Base-by-base conservation (phyloP, 2,797 vertebrate species). In the Myotis myotis region DNA sequence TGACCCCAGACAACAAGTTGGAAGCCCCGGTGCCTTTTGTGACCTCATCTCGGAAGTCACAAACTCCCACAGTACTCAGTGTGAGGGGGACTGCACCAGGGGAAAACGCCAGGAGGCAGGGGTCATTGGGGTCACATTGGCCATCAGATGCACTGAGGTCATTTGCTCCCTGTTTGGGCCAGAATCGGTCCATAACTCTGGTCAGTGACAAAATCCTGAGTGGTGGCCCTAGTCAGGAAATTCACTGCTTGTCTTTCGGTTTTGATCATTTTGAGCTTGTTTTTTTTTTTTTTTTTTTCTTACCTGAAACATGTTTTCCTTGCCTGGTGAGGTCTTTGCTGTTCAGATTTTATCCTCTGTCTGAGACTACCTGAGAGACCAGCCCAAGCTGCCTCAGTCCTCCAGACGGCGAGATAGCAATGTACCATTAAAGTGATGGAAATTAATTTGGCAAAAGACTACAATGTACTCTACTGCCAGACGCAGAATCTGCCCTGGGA, bases 361-460 rank as follows among this genome's bases (percentile, higher is more conserved):
- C 38, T 16, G 36, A 66, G 17, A 23, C 12, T 8, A 36, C n/a
- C 76, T 20, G 66, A 66, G 79, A 44, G 70, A 20, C 20, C 66
- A 62, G 20, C 23, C 8, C 28, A 30, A 4, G n/a, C 7, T 7
- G 89, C 22, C 13, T 47, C 33, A 4, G 71, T 13, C 17, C 72
- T 33, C 3, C n/a, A 36, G 72, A 84, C 2, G 2, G 33, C 0
- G 0, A 47, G 76, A 33, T 11, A 38, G 90, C 91, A 81, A 76
- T 74, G 72, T 38, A 23, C 41, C 53, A 85, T 70, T 79, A 2
- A 25, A 84, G 49, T 38, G 57, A 80, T 90, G 71, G 60, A 33
- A 74, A 81, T 51, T 36, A 36, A 72, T 81, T 49, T 20, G 93
- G 88, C 95, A 91, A 91, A 81, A 91, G 79, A 55, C 91, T 75